phyloP scores from a whole-genome alignment of 2,113 vertebrate species.

The Nycticryphes semicollaris region DNA sequence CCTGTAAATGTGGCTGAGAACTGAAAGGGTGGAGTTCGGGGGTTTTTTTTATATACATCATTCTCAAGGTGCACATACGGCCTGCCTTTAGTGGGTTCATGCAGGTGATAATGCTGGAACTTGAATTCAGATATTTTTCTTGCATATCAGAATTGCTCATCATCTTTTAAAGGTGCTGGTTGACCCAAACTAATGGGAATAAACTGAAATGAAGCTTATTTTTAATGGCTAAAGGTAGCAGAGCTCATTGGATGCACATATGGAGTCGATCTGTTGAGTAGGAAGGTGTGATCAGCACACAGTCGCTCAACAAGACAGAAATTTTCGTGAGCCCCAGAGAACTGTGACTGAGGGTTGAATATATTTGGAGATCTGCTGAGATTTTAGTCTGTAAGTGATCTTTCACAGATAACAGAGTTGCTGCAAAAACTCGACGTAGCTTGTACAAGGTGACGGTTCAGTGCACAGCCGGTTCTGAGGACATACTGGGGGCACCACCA shows the following conservation, averaged over 20 bases:
- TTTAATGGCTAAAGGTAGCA: conserved; percentile 49
- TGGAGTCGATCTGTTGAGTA: conserved; percentile 63
- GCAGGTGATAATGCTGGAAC: not conserved
- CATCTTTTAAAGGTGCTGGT: not conserved
- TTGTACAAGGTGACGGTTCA: not conserved
- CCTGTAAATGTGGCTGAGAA: not conserved
- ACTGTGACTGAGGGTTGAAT: conserved; percentile 15
- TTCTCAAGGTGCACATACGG: not conserved
- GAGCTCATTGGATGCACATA: conserved; percentile 17
- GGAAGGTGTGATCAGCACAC: conserved; percentile 60
- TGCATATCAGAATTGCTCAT: not conserved
- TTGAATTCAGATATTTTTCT: not conserved
- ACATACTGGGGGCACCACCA: rapidly evolving
- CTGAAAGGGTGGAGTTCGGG: not conserved
- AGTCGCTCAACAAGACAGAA: conserved; percentile 25
- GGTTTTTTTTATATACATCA: not conserved
- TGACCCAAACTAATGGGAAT: conserved; percentile 10
- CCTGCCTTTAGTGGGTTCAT: not conserved
- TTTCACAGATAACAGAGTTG: not conserved
- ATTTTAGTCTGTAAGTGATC: not conserved
- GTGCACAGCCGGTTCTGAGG: not conserved
- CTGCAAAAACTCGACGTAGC: not conserved
- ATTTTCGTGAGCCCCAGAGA: conserved; percentile 8
- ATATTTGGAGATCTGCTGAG: conserved; percentile 44
- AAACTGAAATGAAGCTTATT: conserved; percentile 20